Evolutionary conservation across 1,140 invertebrate species (phyloP).

Genomic region (Coptotermes formosanus): DNA sequence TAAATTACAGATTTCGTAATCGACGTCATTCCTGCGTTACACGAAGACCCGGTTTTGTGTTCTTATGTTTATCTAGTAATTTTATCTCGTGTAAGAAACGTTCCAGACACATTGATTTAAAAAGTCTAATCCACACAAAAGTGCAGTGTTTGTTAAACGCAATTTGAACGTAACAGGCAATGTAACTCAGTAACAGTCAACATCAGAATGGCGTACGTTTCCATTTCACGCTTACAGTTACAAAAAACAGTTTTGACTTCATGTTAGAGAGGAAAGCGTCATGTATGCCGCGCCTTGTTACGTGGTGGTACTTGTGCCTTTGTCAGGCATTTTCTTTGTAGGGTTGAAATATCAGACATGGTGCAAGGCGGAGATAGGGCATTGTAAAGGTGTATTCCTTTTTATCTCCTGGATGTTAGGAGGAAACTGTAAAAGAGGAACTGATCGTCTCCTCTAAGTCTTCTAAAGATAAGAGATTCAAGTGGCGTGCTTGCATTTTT

Average conservation of each 20-base stretch:
- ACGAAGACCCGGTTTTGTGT: no score
- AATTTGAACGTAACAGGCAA: background rate
- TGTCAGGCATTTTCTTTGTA: background rate
- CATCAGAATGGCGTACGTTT: background rate
- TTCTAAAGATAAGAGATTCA: background rate
- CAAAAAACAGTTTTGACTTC: background rate
- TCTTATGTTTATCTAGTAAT: no score
- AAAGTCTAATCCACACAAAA: background rate
- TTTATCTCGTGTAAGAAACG: background rate
- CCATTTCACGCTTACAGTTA: background rate
- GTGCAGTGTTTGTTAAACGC: background rate
- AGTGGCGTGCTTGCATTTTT: no score
- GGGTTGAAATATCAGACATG: background rate
- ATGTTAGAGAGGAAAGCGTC: background rate
- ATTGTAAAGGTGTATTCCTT: background rate
- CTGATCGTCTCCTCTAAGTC: background rate
- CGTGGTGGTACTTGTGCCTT: background rate
- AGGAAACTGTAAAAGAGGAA: background rate
- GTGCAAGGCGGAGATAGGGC: conserved; percentile 4
- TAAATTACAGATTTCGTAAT: no score
- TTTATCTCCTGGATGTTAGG: background rate
- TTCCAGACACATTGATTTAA: background rate
- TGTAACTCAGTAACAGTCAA: background rate
- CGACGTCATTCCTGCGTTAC: no score
- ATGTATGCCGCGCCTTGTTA: background rate